Base-by-base conservation (phyloP, 2,797 vertebrate species). In the Melanogrammus aeglefinus region DNA sequence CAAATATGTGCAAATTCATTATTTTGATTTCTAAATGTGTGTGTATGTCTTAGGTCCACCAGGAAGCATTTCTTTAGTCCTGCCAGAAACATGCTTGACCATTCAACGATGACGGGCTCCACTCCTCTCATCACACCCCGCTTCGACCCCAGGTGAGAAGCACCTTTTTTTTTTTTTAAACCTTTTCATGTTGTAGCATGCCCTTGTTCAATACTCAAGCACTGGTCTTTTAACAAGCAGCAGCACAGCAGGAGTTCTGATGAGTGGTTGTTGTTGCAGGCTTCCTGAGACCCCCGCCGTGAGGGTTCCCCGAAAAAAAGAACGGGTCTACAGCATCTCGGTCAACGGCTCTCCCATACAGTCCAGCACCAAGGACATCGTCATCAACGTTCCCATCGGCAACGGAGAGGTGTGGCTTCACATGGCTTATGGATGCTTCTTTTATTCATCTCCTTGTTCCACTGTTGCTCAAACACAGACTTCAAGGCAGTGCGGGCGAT, bases 321-420 rank as follows among this genome's bases (percentile, higher is more conserved):
- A 95, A 87, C 90, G 92, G 77, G 92, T 95, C 66, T 95, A 93
- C 75, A 95, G 95, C 89, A 94, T 95, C 76, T 95, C 94, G 0
- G 93, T 94, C 79, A 95, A 95, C 2, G 95, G 95, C 41, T 95
- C 94, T 12, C 95, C 95, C 63, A 92, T 95, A 6, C 77, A 87
- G 0, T 90, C 84, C 5, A 88, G 84, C 71, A 85, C 70, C 0
- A 78, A 93, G 4, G 94, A 94, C 73, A 85, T 95, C 0, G 78
- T 94, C 83, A 92, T 95, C 79, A 94, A 92, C 24, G 88, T 95
- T 9, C 94, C 94, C 1, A 1, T 93, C 8, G 93, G 93, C n/a
- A 95, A 93, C 13, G 95, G 95, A 86, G 94, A 95, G 94, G 94
- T 94, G 79, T 16, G 79, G 63, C 9, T 72, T 21, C 31, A 8